Conservation (phyloP, 2,888 invertebrate genomes). For the Pristionchus fissidentatus region DNA sequence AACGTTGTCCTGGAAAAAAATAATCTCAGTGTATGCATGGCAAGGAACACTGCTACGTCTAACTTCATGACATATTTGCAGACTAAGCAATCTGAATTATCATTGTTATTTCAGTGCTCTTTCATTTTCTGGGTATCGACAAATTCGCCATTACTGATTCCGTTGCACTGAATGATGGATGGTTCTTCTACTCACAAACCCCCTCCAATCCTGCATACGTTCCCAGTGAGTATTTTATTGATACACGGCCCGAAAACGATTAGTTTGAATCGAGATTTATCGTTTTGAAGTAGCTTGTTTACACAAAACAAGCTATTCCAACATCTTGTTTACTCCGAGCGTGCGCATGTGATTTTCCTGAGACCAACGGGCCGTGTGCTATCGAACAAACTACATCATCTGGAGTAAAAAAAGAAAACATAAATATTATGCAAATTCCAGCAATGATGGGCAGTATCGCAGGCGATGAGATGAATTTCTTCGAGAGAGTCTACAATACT, state of each 20-base stretch:
- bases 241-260: not conserved
- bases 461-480: slow-evolving; percentile 14
- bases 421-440: not conserved
- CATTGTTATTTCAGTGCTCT: not conserved
- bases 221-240: slow-evolving; percentile 42
- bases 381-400: not conserved
- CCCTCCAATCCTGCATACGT: slow-evolving; percentile 59
- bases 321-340: too few species aligned
- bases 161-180: slow-evolving; percentile 50
- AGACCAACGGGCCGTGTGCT: not conserved
- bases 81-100: too few species aligned
- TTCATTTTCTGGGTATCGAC: slow-evolving; percentile 28
- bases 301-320: too few species aligned
- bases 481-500: slow-evolving; percentile 4
- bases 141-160: slow-evolving; percentile 35
- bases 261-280: not conserved
- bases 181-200: slow-evolving; percentile 54
- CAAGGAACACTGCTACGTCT: too few species aligned
- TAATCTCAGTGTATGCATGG: too few species aligned
- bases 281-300: too few species aligned
- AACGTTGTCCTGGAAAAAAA: too few species aligned
- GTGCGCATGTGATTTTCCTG: not conserved
- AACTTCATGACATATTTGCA: too few species aligned
- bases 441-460: not conserved
- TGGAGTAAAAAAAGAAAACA: not conserved